Conservation (phyloP, 2,888 invertebrate species). For the Polyploca ridens region DNA sequence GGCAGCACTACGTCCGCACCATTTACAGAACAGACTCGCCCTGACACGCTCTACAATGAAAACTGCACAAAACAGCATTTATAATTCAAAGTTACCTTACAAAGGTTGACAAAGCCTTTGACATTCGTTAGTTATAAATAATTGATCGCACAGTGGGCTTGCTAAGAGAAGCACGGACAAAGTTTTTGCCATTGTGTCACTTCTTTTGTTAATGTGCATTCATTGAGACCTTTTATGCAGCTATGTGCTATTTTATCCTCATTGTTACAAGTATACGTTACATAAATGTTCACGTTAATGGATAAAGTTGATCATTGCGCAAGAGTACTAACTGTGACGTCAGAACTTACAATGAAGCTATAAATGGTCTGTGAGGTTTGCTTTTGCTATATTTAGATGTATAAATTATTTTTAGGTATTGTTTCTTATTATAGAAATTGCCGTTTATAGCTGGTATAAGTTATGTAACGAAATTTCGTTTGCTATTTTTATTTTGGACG, state of each 20-base stretch:
- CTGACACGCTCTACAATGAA: not conserved
- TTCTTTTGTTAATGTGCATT: slow-evolving; percentile 45
- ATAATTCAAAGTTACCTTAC: slow-evolving; percentile 1
- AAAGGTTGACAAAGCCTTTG: not conserved
- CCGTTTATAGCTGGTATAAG: not conserved
- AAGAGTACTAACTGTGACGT: not conserved
- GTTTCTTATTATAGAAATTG: not conserved
- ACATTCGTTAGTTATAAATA: slow-evolving; percentile 37
- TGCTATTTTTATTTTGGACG: not conserved
- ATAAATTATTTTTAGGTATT: slow-evolving; percentile 1
- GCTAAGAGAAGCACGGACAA: slow-evolving; percentile 24
- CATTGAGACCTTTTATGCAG: slow-evolving; percentile 30
- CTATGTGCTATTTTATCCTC: slow-evolving; percentile 6
- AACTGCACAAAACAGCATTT: not conserved
- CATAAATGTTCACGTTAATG: not conserved
- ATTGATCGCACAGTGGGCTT: slow-evolving; percentile 33
- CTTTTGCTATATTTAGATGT: too few species aligned
- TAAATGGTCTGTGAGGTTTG: not conserved
- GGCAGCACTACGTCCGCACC: not conserved
- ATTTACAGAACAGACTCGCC: not conserved
- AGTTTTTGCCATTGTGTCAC: slow-evolving; percentile 40
- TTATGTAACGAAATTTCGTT: not conserved
- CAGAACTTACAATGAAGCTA: not conserved
- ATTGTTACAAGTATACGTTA: slow-evolving; percentile 1
- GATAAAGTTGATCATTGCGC: slow-evolving; percentile 8